Evolutionary conservation across 2,888 invertebrate species (phyloP), one percentile per base, ranked within the genome.

Genomic region (Amblyjoppa fuscipennis): DNA sequence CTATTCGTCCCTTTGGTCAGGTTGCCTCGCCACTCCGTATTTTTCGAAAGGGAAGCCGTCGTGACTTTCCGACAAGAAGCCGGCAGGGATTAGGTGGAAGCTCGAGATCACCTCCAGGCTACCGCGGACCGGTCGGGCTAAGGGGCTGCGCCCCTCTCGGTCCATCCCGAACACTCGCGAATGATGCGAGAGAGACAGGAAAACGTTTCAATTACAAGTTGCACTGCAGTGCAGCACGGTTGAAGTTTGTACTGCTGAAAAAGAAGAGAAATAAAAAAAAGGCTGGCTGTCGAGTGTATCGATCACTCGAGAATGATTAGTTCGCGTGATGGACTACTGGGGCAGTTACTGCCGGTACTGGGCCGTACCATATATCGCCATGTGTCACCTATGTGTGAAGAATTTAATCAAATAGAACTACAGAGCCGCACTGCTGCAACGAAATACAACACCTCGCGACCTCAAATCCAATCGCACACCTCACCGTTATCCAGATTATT

Each of bases 381-480:
- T 74, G 56, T 68, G 61, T 31, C 34, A 45, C 41, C 80, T 61
- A 51, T 56, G 45, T 51, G 41, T 69, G 56, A 64, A 45, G 77
- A 68, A 75, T 76, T 70, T 41, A 75, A 81, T 61, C 71, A 56
- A 49, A 66, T 56, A 51, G 64, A 64, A 64, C 20, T 20, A n/a
- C 49, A 66, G 28, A 61, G 69, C 66, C 70, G 45, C n/a, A 56
- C 45, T 28, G 38, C 38, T 75, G 45, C 61, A 81, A 78, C 69
- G 70, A 78, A 75, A 78, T 75, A 78, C 74, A 64, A 25, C 59
- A 38, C 31, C 71, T 56, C 16, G 49, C 45, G 69, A 81, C 74
- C 84, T 81, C 78, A 82, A 85, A 85, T 78, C 64, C 78, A 78
- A 85, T 84, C 69, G 81, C 20, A 64, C 75, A 49, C 70, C 68